These are phyloP conservation scores for Centruroides vittatus DNA, from an alignment of 1,140 invertebrate species.

Conservation along the genomic window DNA sequence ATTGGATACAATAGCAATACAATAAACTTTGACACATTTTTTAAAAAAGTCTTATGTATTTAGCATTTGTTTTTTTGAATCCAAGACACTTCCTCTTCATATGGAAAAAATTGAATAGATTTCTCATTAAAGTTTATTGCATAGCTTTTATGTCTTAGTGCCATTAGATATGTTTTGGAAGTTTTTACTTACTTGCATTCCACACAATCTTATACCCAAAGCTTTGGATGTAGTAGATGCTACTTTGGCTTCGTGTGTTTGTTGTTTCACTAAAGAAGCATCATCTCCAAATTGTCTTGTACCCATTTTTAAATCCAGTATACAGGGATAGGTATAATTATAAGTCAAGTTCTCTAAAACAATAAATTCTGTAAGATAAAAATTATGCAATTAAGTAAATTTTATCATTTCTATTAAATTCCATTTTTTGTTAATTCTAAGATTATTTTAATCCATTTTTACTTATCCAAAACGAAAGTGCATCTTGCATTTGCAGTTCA, in stretches of 20 bases:
- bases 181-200: conserved; percentile 34
- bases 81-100: no score
- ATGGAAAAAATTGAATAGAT: no score
- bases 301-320: conserved; percentile 41
- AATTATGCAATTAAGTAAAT: no score
- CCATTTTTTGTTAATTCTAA: no score
- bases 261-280: conserved; percentile 31
- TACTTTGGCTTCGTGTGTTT: conserved; percentile 34
- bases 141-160: no score
- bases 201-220: conserved; percentile 34
- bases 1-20: no score
- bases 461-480: no score
- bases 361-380: conserved; percentile 29
- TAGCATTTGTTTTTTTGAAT: background rate
- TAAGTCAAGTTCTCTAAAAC: conserved; percentile 37
- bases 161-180: background rate
- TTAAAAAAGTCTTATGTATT: background rate
- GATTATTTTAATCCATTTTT: no score
- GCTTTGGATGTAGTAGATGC: conserved; percentile 31
- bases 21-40: background rate
- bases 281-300: conserved; percentile 37
- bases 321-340: conserved; percentile 31
- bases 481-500: no score
- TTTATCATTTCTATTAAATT: no score
- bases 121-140: no score